phyloP scores from a whole-genome alignment of 2,113 vertebrate genomes.

The Gopherus evgoodei region DNA sequence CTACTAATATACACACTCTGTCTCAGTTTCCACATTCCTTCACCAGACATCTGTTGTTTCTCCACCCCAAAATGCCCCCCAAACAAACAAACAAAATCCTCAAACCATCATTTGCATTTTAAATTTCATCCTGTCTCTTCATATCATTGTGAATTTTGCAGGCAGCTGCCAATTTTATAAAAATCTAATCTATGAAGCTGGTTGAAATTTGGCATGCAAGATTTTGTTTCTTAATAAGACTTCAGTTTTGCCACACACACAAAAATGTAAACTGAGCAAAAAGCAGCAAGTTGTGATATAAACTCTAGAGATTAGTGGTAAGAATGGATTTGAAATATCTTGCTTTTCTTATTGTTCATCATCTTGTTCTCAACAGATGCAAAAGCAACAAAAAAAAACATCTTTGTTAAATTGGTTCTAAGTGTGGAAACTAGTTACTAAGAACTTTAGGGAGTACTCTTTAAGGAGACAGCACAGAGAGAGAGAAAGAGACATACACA shows the following conservation, averaged over 20 bases:
- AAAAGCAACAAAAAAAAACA: not conserved
- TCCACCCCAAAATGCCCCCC: not conserved
- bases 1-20: conserved; percentile 11
- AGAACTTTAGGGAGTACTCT: not conserved
- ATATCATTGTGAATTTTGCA: conserved; percentile 23
- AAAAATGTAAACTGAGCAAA: not conserved
- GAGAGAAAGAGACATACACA: not conserved
- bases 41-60: conserved; percentile 55
- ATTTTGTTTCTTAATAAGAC: conserved; percentile 3
- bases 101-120: conserved; percentile 53
- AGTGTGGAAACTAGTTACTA: not conserved
- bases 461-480: not conserved
- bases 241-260: not conserved
- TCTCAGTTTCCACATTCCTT: conserved; percentile 39
- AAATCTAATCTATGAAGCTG: conserved; percentile 15
- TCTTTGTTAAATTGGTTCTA: not conserved
- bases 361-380: not conserved
- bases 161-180: conserved; percentile 44
- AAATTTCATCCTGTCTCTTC: conserved; percentile 51
- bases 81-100: conserved; percentile 5
- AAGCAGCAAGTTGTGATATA: not conserved
- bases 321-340: not conserved
- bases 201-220: conserved; percentile 27
- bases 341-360: not conserved
- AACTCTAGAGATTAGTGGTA: not conserved